Percentiles rank a stretch among this genome's conserved stretches.
Evolutionary conservation across 2,888 invertebrate species (phyloP).

Genomic region (Lampropteryx suffumata): DNA sequence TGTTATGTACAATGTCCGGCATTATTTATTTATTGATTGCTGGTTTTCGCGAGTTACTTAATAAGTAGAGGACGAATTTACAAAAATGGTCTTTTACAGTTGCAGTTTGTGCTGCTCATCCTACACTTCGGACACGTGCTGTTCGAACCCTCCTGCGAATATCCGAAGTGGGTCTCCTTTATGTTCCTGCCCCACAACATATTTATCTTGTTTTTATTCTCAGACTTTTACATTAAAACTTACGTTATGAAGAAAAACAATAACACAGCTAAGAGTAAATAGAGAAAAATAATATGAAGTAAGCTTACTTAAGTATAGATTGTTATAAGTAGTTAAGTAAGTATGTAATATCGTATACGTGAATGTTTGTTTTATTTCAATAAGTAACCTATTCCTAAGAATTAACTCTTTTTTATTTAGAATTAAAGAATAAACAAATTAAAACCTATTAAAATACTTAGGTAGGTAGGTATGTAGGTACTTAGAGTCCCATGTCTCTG

Average conservation of each 20-base stretch:
- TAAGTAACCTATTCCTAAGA: no score
- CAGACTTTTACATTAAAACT: conserved; percentile 87
- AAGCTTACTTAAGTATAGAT: no score
- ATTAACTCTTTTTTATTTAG: no score
- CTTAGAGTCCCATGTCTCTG: no score
- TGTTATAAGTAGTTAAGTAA: conserved; percentile 2
- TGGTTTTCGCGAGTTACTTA: no score
- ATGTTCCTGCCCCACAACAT: conserved; percentile 85
- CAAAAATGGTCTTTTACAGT: conserved; percentile 50
- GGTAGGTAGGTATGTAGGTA: no score
- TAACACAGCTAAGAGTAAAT: conserved; percentile 47
- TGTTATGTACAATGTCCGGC: no score
- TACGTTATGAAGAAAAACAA: conserved; percentile 80
- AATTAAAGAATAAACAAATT: no score
- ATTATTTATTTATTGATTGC: no score
- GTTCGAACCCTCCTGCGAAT: conserved; percentile 83
- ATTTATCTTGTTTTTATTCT: conserved; percentile 86
- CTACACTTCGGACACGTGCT: conserved; percentile 82
- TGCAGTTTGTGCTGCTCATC: conserved; percentile 86
- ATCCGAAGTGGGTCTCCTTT: conserved; percentile 83
- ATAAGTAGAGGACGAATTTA: no score
- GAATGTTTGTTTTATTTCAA: conserved; percentile 6
- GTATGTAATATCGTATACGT: background rate
- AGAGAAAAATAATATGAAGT: no score
- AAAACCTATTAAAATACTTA: no score